Conservation (phyloP, 23 tunicate genomes). For the Botrylloides violaceus region DNA sequence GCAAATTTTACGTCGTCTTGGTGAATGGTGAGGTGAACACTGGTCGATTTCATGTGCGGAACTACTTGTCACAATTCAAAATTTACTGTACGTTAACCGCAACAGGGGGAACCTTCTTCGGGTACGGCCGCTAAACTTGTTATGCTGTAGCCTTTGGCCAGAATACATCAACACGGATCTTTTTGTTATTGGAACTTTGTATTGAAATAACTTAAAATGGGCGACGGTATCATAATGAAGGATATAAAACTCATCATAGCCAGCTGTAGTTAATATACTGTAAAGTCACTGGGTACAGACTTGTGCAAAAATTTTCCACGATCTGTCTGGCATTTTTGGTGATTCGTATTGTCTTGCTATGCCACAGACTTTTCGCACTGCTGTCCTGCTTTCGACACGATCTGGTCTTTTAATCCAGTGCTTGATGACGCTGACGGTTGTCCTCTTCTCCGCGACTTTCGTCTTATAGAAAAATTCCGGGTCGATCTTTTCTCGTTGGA, state of each 20-base stretch:
- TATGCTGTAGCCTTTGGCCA: too few species aligned
- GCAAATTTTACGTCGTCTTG: too few species aligned
- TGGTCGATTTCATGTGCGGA: too few species aligned
- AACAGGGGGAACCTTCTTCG: too few species aligned
- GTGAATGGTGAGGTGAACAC: too few species aligned
- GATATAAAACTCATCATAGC: not conserved
- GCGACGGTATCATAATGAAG: not conserved
- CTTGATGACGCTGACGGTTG: not conserved
- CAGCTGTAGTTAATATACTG: too few species aligned
- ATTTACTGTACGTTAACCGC: too few species aligned
- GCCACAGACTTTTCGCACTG: not conserved
- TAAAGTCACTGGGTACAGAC: not conserved
- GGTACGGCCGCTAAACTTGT: too few species aligned
- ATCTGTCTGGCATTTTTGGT: not conserved
- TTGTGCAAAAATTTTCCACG: not conserved
- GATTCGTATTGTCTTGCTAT: not conserved
- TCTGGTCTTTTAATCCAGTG: not conserved
- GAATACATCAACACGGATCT: too few species aligned
- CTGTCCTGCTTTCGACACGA: not conserved
- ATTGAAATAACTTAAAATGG: not conserved
- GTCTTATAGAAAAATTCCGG: not conserved
- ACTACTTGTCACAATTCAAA: too few species aligned
- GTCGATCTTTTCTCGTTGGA: slow-evolving; percentile 8
- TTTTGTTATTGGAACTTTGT: not conserved
- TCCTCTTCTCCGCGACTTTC: not conserved